phyloP scores from a whole-genome alignment of 2,888 invertebrate species.

The Cerceris rybyensis region DNA sequence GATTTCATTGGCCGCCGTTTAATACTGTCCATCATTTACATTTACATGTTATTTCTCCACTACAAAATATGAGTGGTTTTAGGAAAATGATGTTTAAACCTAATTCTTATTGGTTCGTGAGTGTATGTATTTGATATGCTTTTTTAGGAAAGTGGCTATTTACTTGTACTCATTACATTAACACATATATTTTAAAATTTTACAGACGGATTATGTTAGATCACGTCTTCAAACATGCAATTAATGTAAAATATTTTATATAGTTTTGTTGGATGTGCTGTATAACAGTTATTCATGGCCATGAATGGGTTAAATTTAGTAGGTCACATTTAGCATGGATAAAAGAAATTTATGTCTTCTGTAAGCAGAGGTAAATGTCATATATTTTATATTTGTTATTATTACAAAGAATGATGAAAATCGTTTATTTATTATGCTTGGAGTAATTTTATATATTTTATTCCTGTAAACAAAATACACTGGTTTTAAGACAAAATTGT shows the following conservation, averaged over 20 bases:
- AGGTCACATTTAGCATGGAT: background rate
- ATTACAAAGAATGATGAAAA: background rate
- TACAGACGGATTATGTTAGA: constrained; percentile 84
- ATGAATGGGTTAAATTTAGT: background rate
- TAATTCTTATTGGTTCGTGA: constrained; percentile 92
- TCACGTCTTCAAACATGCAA: constrained; percentile 78
- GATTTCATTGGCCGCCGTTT: constrained; percentile 97
- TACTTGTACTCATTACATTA: background rate
- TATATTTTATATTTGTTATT: background rate
- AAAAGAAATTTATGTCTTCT: constrained; percentile 7
- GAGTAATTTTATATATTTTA: background rate
- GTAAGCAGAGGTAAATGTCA: constrained; percentile 3
- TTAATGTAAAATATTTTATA: constrained; percentile 10
- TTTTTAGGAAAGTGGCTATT: background rate
- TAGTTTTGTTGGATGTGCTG: background rate
- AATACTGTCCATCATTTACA: constrained; percentile 92
- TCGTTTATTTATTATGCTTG: background rate
- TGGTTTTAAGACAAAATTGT: no score
- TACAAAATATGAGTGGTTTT: constrained; percentile 88
- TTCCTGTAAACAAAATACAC: background rate
- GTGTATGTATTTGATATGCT: constrained; percentile 84
- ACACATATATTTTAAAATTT: constrained; percentile 43
- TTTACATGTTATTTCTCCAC: constrained; percentile 92
- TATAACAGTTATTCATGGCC: background rate
- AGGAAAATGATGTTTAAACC: constrained; percentile 87